A percentile compares a stretch with the other conserved stretches of the same genome.
Evolutionary conservation across 2,888 invertebrate species (phyloP).

Genomic region (Julus scanicus): DNA sequence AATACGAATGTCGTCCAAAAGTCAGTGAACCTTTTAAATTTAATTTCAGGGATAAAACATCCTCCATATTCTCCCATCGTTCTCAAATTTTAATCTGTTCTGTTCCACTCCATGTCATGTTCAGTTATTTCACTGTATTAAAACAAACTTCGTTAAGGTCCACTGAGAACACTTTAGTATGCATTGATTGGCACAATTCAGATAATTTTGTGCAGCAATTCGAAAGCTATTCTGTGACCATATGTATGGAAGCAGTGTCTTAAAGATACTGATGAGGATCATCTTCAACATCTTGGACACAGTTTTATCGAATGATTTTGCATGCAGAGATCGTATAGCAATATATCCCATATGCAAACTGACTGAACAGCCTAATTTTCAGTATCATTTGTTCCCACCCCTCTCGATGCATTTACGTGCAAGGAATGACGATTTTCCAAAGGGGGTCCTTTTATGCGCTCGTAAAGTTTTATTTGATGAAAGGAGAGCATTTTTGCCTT

Average conservation of each 20-base stretch:
- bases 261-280: no score
- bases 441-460: conserved; percentile 23
- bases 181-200: no score
- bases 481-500: conserved; percentile 20
- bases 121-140: no score
- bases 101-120: no score
- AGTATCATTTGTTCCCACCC: conserved; percentile 6
- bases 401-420: not conserved
- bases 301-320: not conserved
- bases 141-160: no score
- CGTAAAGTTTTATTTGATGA: conserved; percentile 31
- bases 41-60: not conserved
- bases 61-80: no score
- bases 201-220: no score
- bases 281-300: no score
- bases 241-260: no score
- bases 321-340: not conserved
- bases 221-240: no score
- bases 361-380: not conserved
- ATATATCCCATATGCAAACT: not conserved
- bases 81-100: no score
- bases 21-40: not conserved
- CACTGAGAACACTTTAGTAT: no score
- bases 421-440: not conserved
- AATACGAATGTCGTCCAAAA: not conserved